Base-by-base conservation (phyloP, 2,797 vertebrate genomes). In the Bradypodion ventrale region DNA sequence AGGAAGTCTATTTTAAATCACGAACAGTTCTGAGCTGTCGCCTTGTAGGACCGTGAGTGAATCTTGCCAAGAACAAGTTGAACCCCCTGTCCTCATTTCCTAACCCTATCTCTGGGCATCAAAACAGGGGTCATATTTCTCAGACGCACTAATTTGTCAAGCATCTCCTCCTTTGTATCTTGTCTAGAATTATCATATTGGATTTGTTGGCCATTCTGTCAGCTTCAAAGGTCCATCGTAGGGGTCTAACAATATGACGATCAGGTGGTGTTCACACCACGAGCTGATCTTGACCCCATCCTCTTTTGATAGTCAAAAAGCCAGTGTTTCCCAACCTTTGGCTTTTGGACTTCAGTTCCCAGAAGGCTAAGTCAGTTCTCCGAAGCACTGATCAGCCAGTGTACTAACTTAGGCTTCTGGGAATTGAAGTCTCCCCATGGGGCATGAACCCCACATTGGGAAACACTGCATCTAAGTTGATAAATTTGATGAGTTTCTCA, bases 1-100 rank as follows among this genome's bases (percentile, higher is more conserved):
- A 77, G 59, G 52, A 87, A 75, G 9, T 76, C 44, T 80, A 65
- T 80, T 76, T 75, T 25, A 85, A 83, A 82, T 79, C 8, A 16
- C 35, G 37, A 74, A n/a, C 75, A 69, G 63, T 44, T 77, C 75
- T 52, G 77, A 63, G 35, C 35, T 49, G 63, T 19, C 7, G 3
- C 70, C 70, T 60, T 29, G 0, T 13, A 16, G 40, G 85, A 12
- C 9, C 4, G 32, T 13, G 6, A 70, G 10, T 65, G 63, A 12
- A 32, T 3, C 8, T 2, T 49, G 72, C 73, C 82, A 73, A 76
- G 66, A 32, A 42, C 25, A 25, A 49, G 15, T n/a, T n/a, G 10
- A 59, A 52, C 8, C 52, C 37, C n/a, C 5, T 40, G 49, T 35
- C 15, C 59, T 70, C 10, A 59, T 7, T 23, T 12, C 49, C 21